Evolutionary conservation across 1,140 invertebrate species (phyloP), one percentile per base, ranked within the genome.

Genomic region (Camponotus pennsylvanicus): DNA sequence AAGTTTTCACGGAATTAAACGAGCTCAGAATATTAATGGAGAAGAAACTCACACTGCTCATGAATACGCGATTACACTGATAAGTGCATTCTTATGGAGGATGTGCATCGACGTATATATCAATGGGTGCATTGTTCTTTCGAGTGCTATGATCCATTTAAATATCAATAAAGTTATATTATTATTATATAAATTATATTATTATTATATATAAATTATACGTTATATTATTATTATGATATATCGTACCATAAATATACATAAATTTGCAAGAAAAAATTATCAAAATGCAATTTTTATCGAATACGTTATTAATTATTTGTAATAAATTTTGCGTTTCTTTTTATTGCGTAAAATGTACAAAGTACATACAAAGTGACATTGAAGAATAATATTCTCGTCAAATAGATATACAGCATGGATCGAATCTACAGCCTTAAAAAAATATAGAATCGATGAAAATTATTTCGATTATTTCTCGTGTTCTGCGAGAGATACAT

Each of bases 1-100:
- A 15, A 37, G 42, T 45, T 71, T 57, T 52, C n/a, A 42, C 13
- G 13, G 59, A 73, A 83, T 82, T 45, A 83, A 83, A 61, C 69
- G 70, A 61, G 27, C 32, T 21, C 37, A 55, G 11, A 21, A 18
- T 45, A 2, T n/a, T 61, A 71, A 82, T 61, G 3, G 40, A 27
- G 18, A 42, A 69, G 15, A 57, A 55, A 37, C 11, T 13, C 49
- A 57, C 2, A 80, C 34, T 37, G 2, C 21, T 80, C 21, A 11
- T 45, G 27, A 55, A 66, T 49, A 45, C 9, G 32, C 7, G 27
- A 34, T 6, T 1, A 45, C 9, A 18, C 21, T 21, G n/a, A 15
- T 42, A 42, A 78, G 11, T 37, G 18, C 42, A 78, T 66, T 78
- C 61, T 66, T 78, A 52, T 34, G 59, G 18, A 77, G 27, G 63